A percentile compares a stretch with the other conserved stretches of the same genome.
Evolutionary conservation across 2,113 vertebrate genomes (phyloP).

Genomic region (Sinocyclocheilus anshuiensis): DNA sequence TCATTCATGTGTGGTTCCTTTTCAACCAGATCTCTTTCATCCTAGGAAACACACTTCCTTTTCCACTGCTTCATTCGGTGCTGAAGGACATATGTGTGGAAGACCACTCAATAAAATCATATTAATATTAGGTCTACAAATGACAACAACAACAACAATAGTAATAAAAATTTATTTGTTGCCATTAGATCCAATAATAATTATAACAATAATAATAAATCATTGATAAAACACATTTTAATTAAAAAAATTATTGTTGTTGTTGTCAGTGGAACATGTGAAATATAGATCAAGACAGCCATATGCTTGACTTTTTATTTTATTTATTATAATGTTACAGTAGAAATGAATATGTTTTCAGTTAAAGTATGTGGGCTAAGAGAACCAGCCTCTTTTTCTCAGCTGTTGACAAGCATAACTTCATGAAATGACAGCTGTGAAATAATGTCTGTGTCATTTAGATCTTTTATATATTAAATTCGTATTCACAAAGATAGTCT

Average conservation of each 20-base stretch:
- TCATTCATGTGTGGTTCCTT: not conserved
- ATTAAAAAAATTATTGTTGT: too few relatives aligned
- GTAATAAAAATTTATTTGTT: too few relatives aligned
- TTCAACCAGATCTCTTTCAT: not conserved
- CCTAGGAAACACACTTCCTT: not conserved
- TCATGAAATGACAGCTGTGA: not conserved
- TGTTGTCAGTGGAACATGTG: too few relatives aligned
- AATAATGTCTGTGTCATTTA: not conserved
- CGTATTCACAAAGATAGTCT: not conserved
- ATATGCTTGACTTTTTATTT: not conserved
- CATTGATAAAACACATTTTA: too few relatives aligned
- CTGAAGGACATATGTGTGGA: not conserved
- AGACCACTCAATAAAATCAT: too few relatives aligned
- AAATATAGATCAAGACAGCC: too few relatives aligned
- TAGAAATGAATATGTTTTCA: not conserved
- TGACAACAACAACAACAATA: too few relatives aligned
- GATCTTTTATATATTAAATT: not conserved
- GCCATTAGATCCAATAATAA: too few relatives aligned
- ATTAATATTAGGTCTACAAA: too few relatives aligned
- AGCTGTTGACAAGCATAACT: not conserved
- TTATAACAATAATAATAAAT: too few relatives aligned
- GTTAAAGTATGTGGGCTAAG: not conserved
- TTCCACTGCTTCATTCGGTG: not conserved
- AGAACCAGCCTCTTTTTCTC: not conserved
- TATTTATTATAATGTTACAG: too few relatives aligned